Conservation (phyloP, 2,888 invertebrate species). For the Keiferia lycopersicella region DNA sequence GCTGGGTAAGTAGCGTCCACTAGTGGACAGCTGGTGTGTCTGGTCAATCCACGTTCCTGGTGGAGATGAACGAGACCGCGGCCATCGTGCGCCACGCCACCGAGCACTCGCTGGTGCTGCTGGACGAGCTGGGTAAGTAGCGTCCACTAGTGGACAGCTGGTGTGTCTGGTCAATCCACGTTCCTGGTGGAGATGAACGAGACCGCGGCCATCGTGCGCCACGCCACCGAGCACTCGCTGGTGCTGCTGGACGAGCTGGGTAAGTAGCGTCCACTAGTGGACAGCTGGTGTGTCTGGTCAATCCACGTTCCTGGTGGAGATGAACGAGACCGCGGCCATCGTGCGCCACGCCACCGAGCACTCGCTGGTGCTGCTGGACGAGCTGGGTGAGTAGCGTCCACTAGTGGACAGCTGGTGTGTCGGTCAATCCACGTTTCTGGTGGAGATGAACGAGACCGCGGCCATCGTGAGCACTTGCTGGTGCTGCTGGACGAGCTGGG, state of each 20-base stretch:
- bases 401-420: too few species aligned
- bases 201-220: slow-evolving; percentile 94
- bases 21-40: too few species aligned
- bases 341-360: slow-evolving; percentile 92
- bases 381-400: slow-evolving; percentile 93
- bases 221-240: slow-evolving; percentile 93
- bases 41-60: slow-evolving; percentile 97
- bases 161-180: slow-evolving; percentile 97
- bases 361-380: slow-evolving; percentile 97
- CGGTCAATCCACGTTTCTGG: slow-evolving; percentile 98
- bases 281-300: slow-evolving; percentile 96
- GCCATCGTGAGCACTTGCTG: slow-evolving; percentile 93
- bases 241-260: slow-evolving; percentile 98
- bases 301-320: slow-evolving; percentile 96
- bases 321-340: slow-evolving; percentile 96
- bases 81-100: slow-evolving; percentile 95
- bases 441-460: slow-evolving; percentile 96
- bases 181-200: slow-evolving; percentile 97
- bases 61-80: slow-evolving; percentile 96
- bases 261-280: too few species aligned
- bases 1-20: slow-evolving; percentile 83
- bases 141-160: too few species aligned
- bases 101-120: slow-evolving; percentile 91
- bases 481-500: slow-evolving; percentile 98
- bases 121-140: slow-evolving; percentile 94